phyloP scores from a whole-genome alignment of 2,113 vertebrate genomes.

The Zingel zingel region DNA sequence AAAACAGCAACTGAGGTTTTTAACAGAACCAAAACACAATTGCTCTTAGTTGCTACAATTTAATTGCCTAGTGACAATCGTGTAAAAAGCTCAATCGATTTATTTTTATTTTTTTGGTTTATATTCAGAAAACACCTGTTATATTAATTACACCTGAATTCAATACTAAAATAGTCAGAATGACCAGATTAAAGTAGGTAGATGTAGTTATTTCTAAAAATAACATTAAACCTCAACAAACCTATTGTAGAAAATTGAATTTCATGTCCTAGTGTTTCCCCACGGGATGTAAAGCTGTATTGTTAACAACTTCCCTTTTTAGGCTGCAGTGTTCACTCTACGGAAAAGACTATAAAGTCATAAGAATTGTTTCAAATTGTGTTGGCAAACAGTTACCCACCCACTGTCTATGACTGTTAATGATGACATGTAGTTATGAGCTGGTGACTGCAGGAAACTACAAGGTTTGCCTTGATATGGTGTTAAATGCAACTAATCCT shows the following conservation, averaged over 20 bases:
- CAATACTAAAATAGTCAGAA: neutral
- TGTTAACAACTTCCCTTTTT: slow-evolving; percentile 69
- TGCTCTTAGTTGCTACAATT: neutral
- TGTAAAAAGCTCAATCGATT: neutral
- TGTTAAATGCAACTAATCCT: slow-evolving; percentile 14
- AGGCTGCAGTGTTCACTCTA: neutral
- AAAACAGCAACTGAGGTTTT: neutral
- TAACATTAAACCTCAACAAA: neutral
- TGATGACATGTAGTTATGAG: neutral
- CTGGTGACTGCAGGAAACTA: slow-evolving; percentile 68
- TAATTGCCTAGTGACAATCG: neutral
- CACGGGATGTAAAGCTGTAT: slow-evolving; percentile 22
- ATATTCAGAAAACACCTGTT: neutral
- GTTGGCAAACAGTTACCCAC: neutral
- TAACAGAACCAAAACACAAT: neutral
- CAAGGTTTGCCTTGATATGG: slow-evolving; percentile 57
- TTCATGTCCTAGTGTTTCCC: slow-evolving; percentile 15
- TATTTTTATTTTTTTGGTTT: neutral
- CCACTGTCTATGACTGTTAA: slow-evolving; percentile 1
- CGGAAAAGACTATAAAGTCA: slow-evolving; percentile 15
- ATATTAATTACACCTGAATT: neutral
- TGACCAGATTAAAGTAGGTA: neutral
- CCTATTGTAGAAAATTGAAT: neutral
- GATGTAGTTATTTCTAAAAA: neutral
- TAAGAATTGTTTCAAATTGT: neutral